Evolutionary conservation across 2,797 vertebrate species (phyloP), one percentile per base, ranked within the genome.

Genomic region (Iguana delicatissima): DNA sequence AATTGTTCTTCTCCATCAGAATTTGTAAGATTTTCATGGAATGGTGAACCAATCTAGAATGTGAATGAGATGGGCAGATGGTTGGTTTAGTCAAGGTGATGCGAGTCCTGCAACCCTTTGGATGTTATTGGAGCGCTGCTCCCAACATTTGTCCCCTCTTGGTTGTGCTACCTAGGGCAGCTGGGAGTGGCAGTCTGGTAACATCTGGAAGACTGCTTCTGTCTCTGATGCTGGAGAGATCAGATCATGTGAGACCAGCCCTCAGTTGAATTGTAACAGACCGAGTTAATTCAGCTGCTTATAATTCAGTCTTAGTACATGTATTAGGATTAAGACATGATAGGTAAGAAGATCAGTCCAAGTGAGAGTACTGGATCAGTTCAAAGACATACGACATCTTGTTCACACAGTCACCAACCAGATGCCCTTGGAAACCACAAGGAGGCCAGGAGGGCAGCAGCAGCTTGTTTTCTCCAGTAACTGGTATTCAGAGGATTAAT

Each of bases 241-340:
- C 50, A 73, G 22, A 38, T 24, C 20, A 18, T 80, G 76, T 80
- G 76, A 80, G 26, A 57, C 72, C 26, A 42, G 22, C 38, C 16
- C 46, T 85, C 62, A 80, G 16, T 35, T 89, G 29, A 24, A 62
- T 62, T 83, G 32, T 89, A 57, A 74, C 20, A 13, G 84, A 86
- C 26, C 22, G 50, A 50, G 0, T 20, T 76, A n/a, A 50, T 62
- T 89, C 72, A 74, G 6, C 72, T 38, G 67, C 35, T 32, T 69
- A 57, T 46, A 80, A 32, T 81, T 72, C 32, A 4, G 22, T 81
- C 16, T 52, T 67, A 72, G 74, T 24, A 46, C 29, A 32, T 69
- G 59, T 50, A 5, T 80, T 52, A 74, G n/a, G n/a, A n/a, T 38
- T 38, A 74, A 38, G 35, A 74, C 32, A 74, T 74, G 18, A 74